Conservation (phyloP, 2,113 vertebrate species). For the Oncorhynchus nerka region DNA sequence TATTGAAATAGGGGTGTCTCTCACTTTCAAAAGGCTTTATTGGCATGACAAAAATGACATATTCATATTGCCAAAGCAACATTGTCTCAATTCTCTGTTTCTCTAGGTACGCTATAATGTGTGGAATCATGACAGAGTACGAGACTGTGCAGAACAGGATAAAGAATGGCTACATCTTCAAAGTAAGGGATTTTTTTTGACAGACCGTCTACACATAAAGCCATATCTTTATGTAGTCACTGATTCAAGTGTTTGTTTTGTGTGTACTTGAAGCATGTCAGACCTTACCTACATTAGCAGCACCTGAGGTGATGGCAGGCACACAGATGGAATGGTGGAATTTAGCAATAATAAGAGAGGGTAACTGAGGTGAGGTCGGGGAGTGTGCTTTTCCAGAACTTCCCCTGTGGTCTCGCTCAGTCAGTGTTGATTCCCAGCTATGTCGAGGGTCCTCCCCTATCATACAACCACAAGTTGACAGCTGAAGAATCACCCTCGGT, state of each 20-base stretch:
- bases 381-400: neutral
- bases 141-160: slow-evolving; percentile 95
- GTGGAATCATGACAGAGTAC: slow-evolving; percentile 90
- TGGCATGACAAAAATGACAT: no score
- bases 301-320: neutral
- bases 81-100: slow-evolving; percentile 12
- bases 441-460: neutral
- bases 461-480: neutral
- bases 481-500: neutral
- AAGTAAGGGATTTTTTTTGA: slow-evolving; percentile 73
- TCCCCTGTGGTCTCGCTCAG: neutral
- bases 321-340: neutral
- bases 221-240: neutral
- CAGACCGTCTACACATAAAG: neutral
- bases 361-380: neutral
- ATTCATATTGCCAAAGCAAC: no score
- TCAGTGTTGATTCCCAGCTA: no score
- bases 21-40: neutral
- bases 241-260: neutral
- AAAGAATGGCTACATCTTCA: slow-evolving; percentile 91
- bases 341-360: neutral
- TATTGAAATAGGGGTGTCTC: neutral
- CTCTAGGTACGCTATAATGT: slow-evolving; percentile 91
- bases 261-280: slow-evolving; percentile 44
- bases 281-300: neutral